These are phyloP conservation scores for Bugula neritina DNA, from an alignment of 2,888 invertebrate species.

Conservation along the genomic window DNA sequence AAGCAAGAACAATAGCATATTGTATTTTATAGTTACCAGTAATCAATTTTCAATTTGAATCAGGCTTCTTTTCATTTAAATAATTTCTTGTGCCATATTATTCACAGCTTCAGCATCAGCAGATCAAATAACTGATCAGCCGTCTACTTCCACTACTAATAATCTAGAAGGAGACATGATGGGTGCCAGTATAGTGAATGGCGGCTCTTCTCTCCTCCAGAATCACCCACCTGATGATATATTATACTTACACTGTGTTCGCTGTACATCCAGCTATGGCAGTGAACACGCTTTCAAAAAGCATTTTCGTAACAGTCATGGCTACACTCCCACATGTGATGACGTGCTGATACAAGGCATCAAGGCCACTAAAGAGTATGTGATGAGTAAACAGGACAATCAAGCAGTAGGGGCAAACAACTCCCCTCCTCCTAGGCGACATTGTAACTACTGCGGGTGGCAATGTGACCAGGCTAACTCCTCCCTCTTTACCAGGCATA, in stretches of 20 bases:
- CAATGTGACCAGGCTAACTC: slow-evolving; percentile 22
- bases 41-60: neutral
- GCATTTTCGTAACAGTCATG: slow-evolving; percentile 49
- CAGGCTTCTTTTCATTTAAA: neutral
- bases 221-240: slow-evolving; percentile 46
- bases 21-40: neutral
- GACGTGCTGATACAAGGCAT: slow-evolving; percentile 48
- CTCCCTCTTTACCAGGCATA: neutral
- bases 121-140: neutral
- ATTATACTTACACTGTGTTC: slow-evolving; percentile 45
- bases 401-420: neutral
- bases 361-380: slow-evolving; percentile 40
- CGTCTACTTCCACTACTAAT: slow-evolving; percentile 1
- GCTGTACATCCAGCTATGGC: slow-evolving; percentile 47
- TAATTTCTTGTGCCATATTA: neutral
- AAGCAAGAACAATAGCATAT: neutral
- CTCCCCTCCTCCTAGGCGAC: neutral
- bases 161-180: neutral
- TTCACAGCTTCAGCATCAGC: neutral
- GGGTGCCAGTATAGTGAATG: neutral
- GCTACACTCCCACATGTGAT: slow-evolving; percentile 47
- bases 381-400: neutral
- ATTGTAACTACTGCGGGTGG: slow-evolving; percentile 20
- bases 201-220: slow-evolving; percentile 36
- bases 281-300: slow-evolving; percentile 48